Conservation (phyloP, 2,797 vertebrate species). For the Pantherophis alleghaniensis region DNA sequence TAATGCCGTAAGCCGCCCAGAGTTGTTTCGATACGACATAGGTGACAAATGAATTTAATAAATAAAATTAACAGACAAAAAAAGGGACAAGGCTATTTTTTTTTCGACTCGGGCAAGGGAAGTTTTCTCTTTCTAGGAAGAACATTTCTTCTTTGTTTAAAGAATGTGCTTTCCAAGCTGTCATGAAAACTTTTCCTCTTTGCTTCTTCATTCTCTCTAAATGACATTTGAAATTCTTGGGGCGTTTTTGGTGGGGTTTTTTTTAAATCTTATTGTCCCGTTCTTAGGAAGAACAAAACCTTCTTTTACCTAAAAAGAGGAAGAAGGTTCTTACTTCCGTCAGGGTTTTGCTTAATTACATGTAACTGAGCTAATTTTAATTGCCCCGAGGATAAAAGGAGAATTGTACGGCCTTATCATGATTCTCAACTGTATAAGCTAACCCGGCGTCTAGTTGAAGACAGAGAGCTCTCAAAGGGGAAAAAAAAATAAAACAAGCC, state of each 20-base stretch:
- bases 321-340: background rate
- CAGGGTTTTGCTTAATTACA: constrained; percentile 40
- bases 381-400: constrained; percentile 25
- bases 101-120: background rate
- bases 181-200: background rate
- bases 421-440: background rate
- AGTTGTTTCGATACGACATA: background rate
- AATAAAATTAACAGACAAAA: background rate
- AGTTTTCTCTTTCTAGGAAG: fast-evolving
- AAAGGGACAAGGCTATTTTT: background rate
- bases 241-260: background rate
- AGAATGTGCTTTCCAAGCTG: background rate
- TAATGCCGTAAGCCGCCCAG: background rate
- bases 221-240: background rate
- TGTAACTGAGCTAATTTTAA: constrained; percentile 35
- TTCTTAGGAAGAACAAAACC: constrained; percentile 15
- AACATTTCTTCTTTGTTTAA: fast-evolving
- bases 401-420: constrained; percentile 25
- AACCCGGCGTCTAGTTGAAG: background rate
- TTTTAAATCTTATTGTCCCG: background rate
- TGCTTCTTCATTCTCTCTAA: fast-evolving
- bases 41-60: background rate
- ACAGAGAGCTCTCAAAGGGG: background rate
- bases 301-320: constrained; percentile 3
- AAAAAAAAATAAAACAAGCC: too few species aligned